Base-by-base conservation (phyloP, 2,797 vertebrate genomes). In the Myiotriccus ornatus region DNA sequence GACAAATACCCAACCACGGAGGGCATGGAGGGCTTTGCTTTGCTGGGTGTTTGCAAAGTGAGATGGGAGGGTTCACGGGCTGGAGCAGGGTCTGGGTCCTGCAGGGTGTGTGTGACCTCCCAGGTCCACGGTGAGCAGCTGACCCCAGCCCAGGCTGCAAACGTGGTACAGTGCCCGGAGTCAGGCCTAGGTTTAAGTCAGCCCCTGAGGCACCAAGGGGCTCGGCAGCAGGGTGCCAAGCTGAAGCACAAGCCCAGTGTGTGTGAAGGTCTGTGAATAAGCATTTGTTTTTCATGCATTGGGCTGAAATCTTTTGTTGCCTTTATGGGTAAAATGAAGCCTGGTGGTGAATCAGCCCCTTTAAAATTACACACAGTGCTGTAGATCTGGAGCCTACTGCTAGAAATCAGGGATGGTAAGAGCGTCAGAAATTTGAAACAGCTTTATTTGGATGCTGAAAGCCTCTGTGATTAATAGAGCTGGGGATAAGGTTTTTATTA, bases 371-470 rank as follows among this genome's bases (percentile, higher is more conserved):
- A 32, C 43, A 8, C 13, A 27, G 55, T 27, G 71, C 50, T 93
- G 75, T 56, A 50, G 82, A 34, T 78, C 35, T 3, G 30, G 70
- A 90, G 57, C 65, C 46, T 56, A 15, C 84, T 78, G 77, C 84
- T 93, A 15, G 34, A 75, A 69, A 63, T 39, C 27, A 49, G 39
- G 8, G 65, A 27, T 52, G 52, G 14, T 24, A 28, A 81, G 77
- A 73, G 63, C 1, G 7, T 55, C 62, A 84, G 69, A 75, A 53
- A 64, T 84, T 65, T 75, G 43, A 73, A 90, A 49, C 46, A 43
- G 74, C 74, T 92, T 70, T 84, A 39, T 92, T 39, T 87, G 86
- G 74, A 75, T 73, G 84, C 65, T 81, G 41, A 76, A 86, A 81
- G 21, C 32, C 53, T 86, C 60, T 0, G 1, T 76, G 73, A 73